Evolutionary conservation across 2,113 vertebrate genomes (phyloP).

Genomic region (Trematomus loennbergii): DNA sequence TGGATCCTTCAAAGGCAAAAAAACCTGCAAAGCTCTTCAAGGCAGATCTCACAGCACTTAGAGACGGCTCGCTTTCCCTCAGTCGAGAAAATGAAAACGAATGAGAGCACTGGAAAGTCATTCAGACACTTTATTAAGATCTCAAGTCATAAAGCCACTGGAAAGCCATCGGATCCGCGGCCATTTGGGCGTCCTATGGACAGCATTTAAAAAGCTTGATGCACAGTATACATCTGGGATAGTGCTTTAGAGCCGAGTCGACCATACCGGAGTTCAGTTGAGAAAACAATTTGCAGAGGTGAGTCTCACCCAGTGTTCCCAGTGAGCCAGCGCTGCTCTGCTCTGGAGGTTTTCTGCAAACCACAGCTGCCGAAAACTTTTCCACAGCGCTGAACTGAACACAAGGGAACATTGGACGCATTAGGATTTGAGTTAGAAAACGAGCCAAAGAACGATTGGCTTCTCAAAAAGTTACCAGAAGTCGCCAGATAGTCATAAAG

Average conservation of each 20-base stretch:
- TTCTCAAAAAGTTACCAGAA: constrained; percentile 13
- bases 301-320: constrained; percentile 45
- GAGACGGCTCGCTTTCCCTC: constrained; percentile 37
- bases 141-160: constrained; percentile 77
- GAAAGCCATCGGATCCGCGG: constrained; percentile 65
- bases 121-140: constrained; percentile 80
- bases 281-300: constrained; percentile 54
- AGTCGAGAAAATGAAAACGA: constrained; percentile 49
- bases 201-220: constrained; percentile 65
- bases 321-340: constrained; percentile 14
- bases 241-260: constrained; percentile 53
- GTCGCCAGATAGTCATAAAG: constrained; percentile 42
- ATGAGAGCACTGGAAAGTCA: constrained; percentile 71
- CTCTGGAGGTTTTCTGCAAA: constrained; percentile 15
- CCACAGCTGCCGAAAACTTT: constrained; percentile 37
- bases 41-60: constrained; percentile 53
- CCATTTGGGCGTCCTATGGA: constrained; percentile 59
- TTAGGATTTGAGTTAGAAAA: constrained; percentile 27
- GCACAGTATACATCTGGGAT: constrained; percentile 71
- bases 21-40: constrained; percentile 80
- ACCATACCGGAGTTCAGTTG: constrained; percentile 37
- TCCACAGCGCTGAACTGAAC: constrained; percentile 34
- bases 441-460: constrained; percentile 25
- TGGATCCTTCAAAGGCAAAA: constrained; percentile 69
- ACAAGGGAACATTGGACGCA: constrained; percentile 37